Evolutionary conservation across 2,797 vertebrate genomes (phyloP), one percentile per base, ranked within the genome.

Genomic region (Galago senegalensis): DNA sequence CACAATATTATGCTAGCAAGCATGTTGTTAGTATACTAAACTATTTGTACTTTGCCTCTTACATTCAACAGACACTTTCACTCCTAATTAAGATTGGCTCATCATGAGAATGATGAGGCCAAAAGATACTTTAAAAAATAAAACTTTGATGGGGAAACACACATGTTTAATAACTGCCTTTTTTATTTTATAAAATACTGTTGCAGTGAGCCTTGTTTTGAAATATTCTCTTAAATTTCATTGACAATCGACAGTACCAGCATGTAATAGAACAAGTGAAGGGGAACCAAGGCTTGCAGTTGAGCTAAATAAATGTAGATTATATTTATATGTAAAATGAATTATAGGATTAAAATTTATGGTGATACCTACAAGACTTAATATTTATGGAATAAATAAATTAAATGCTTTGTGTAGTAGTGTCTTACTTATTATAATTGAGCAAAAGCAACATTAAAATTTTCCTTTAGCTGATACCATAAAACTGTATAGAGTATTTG

Each of bases 151-250:
- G 5, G 3, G 1, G 87, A 75, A 80, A 25, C 9, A 72, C 40
- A 34, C 31, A 95, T 81, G 31, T 81, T 40, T 93, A 97, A 96
- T 92, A 80, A 56, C 60, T 91, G 61, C 73, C 56, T 95, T 96
- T 96, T 91, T 96, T n/a, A 29, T 97, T 93, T 76, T 34, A 65
- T 94, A 82, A 96, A 93, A 89, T 63, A 87, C 40, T 92, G 7
- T 21, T 97, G 56, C n/a, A 60, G 34, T 73, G 37, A 89, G 7
- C 29, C 65, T 97, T 23, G 82, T 94, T 96, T 60, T 80, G 67
- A 37, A 61, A 76, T 84, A 92, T 88, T 0, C 37, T 65, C 87
- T 96, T 0, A 49, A 84, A 20, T 83, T 69, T 95, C 85, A 5
- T 93, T 97, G 95, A 76, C 53, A 81, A 87, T 40, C 88, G 23